phyloP scores from a whole-genome alignment of 2,797 vertebrate genomes.

The Tokudaia muenninki region DNA sequence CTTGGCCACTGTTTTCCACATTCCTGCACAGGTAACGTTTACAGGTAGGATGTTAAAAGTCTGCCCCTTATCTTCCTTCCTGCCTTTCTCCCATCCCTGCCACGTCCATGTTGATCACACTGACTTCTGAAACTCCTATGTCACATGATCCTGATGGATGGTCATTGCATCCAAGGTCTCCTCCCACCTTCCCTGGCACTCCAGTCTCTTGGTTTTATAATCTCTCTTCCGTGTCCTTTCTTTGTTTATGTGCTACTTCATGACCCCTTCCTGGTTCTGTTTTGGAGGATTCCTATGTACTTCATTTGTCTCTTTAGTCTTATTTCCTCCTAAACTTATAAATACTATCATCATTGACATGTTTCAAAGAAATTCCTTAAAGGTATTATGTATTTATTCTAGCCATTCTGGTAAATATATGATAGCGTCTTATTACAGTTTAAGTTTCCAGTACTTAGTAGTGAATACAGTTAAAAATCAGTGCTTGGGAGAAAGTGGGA shows the following conservation, averaged over 20 bases:
- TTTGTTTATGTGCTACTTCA: neutral
- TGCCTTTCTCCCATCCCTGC: neutral
- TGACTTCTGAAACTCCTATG: neutral
- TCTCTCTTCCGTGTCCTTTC: slow-evolving; percentile 3
- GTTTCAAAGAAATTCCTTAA: neutral
- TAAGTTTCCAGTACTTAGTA: neutral
- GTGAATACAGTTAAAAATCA: neutral
- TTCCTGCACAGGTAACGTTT: neutral
- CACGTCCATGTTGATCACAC: neutral
- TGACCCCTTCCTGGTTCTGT: neutral
- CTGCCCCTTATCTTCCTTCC: neutral
- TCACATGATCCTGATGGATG: neutral
- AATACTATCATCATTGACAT: neutral
- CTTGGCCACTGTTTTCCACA: neutral
- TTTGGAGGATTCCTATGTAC: neutral
- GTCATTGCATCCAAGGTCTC: neutral
- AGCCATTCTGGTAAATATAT: neutral
- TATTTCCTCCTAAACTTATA: neutral
- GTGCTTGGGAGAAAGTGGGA: neutral
- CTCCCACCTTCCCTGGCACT: neutral
- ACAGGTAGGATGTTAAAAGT: neutral
- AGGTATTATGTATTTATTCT: neutral
- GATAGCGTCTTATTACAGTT: neutral
- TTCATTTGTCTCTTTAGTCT: neutral
- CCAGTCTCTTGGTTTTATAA: neutral